Conservation (phyloP, 1,140 invertebrate species). For the Drosophila suzukii region DNA sequence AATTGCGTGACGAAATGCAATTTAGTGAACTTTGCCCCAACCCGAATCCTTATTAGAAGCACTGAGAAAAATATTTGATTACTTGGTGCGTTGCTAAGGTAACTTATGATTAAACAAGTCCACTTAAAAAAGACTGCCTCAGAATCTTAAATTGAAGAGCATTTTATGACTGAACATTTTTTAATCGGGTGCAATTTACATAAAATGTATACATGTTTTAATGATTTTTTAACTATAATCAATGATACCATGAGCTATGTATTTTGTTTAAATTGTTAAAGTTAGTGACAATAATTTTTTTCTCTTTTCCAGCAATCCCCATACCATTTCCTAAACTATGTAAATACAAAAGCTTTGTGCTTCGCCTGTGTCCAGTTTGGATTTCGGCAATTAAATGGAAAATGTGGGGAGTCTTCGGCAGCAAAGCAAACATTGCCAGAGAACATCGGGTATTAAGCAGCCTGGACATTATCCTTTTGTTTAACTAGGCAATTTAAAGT, state of each 20-base stretch:
- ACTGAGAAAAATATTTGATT: not conserved
- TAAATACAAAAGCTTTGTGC: conserved; percentile 30
- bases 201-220: no score
- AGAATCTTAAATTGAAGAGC: no score
- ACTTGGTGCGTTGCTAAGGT: no score
- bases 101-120: no score
- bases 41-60: conserved; percentile 20
- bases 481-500: conserved; percentile 78
- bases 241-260: no score
- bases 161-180: no score
- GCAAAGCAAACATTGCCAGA: conserved; percentile 36
- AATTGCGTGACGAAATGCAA: conserved; percentile 84
- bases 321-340: conserved; percentile 6
- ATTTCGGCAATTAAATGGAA: conserved; percentile 44
- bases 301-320: not conserved
- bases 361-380: conserved; percentile 23
- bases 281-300: not conserved
- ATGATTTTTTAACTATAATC: no score
- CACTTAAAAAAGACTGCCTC: no score
- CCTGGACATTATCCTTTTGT: conserved; percentile 42
- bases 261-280: no score
- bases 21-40: conserved; percentile 74
- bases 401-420: conserved; percentile 25
- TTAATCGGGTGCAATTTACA: no score
- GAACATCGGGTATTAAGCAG: conserved; percentile 19